phyloP scores from a whole-genome alignment of 2,888 invertebrate genomes.

The Agapostemon virescens region DNA sequence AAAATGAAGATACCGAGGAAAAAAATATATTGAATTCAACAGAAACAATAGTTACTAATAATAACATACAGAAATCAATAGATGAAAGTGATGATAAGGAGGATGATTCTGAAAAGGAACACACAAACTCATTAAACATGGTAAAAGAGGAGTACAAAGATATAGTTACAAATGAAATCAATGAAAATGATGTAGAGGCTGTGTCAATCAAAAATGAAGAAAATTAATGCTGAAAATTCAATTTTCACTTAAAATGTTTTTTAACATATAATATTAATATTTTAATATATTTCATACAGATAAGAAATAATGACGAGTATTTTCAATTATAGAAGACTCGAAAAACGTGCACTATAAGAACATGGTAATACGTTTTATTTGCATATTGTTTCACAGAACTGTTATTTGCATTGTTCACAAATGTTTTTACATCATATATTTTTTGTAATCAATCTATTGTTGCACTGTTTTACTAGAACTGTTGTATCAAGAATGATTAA shows the following conservation, averaged over 20 bases:
- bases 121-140: background rate
- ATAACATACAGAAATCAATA: conserved; percentile 22
- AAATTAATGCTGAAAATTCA: conserved; percentile 38
- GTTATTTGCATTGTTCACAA: conserved; percentile 28
- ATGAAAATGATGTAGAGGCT: conserved; percentile 5
- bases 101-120: conserved; percentile 1
- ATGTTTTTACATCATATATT: conserved; percentile 17
- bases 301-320: conserved; percentile 20
- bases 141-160: conserved; percentile 9
- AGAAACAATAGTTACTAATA: conserved; percentile 14
- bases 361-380: conserved; percentile 17
- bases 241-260: conserved; percentile 33
- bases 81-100: conserved; percentile 13
- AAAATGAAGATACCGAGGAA: conserved; percentile 23
- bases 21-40: conserved; percentile 20
- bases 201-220: conserved; percentile 32
- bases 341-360: conserved; percentile 13
- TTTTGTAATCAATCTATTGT: conserved; percentile 22
- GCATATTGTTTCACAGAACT: conserved; percentile 13
- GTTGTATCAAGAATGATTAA: background rate
- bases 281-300: conserved; percentile 50
- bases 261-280: conserved; percentile 45
- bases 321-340: conserved; percentile 2
- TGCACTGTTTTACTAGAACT: background rate
- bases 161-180: background rate